Evolutionary conservation across 2,888 invertebrate genomes (phyloP).

Genomic region (Phasia obesa): DNA sequence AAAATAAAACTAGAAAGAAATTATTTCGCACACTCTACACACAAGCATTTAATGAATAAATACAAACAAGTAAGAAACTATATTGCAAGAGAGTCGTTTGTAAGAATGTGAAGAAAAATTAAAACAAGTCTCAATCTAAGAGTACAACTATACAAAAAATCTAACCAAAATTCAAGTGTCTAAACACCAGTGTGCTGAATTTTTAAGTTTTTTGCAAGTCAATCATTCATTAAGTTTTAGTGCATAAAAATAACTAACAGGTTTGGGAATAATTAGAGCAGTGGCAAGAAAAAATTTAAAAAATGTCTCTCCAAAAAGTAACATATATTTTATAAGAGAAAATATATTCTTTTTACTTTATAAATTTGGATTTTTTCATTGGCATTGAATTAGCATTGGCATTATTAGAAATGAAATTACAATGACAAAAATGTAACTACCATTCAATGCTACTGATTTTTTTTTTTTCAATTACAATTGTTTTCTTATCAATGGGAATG

Average conservation of each 20-base stretch:
- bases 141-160: conserved; percentile 6
- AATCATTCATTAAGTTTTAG: conserved; percentile 39
- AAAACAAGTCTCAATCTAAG: conserved; percentile 49
- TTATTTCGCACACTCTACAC: conserved; percentile 17
- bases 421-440: no score
- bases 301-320: no score
- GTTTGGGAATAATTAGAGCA: conserved; percentile 1
- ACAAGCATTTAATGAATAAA: not conserved
- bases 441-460: no score
- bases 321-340: no score
- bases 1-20: conserved; percentile 8
- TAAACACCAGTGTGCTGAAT: not conserved
- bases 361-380: no score
- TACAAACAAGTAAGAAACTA: not conserved
- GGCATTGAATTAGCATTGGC: no score
- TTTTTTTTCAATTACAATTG: no score
- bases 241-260: conserved; percentile 8
- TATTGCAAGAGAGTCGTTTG: conserved; percentile 28
- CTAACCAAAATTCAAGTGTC: not conserved
- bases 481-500: no score
- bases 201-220: conserved; percentile 4
- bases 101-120: not conserved
- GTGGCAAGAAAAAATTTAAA: no score
- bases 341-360: no score
- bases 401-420: no score